Conservation (phyloP, 2,113 vertebrate genomes). For the Apus apus region DNA sequence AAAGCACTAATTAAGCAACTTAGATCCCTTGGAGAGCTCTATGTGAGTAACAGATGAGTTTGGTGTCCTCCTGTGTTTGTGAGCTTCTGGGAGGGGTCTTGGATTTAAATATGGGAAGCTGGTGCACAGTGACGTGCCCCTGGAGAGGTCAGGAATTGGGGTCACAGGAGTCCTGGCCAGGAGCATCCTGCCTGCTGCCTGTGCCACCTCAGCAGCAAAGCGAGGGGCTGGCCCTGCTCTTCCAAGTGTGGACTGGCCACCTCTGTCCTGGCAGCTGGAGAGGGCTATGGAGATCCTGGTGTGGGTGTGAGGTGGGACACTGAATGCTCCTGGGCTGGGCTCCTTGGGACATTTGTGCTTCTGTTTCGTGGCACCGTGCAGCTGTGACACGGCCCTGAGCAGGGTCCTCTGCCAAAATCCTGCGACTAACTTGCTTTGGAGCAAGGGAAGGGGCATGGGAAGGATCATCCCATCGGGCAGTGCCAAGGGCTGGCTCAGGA, state of each 20-base stretch:
- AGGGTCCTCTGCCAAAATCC: not conserved
- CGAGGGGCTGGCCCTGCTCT: not conserved
- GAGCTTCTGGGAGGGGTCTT: conserved; percentile 43
- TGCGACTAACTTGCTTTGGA: rapidly evolving
- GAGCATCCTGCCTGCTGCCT: not conserved
- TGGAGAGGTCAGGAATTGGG: not conserved
- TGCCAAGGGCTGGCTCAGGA: not conserved
- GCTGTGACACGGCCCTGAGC: not conserved
- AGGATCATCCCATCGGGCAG: rapidly evolving
- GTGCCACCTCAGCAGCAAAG: rapidly evolving
- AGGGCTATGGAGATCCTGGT: not conserved
- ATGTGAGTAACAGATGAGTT: conserved; percentile 28
- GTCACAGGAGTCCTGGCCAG: not conserved
- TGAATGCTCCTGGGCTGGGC: not conserved
- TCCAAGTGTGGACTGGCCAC: rapidly evolving
- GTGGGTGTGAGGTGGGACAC: not conserved
- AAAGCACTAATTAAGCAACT: conserved; percentile 18
- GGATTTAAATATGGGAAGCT: not conserved
- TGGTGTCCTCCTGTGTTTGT: not conserved
- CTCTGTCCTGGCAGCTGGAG: not conserved
- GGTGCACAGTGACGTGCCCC: rapidly evolving
- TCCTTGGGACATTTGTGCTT: not conserved
- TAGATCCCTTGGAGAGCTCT: not conserved
- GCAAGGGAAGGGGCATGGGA: not conserved
- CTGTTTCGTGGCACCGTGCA: rapidly evolving